These are phyloP conservation scores for Petrophora chlorosata DNA, from an alignment of 2,888 invertebrate genomes.

Conservation along the genomic window DNA sequence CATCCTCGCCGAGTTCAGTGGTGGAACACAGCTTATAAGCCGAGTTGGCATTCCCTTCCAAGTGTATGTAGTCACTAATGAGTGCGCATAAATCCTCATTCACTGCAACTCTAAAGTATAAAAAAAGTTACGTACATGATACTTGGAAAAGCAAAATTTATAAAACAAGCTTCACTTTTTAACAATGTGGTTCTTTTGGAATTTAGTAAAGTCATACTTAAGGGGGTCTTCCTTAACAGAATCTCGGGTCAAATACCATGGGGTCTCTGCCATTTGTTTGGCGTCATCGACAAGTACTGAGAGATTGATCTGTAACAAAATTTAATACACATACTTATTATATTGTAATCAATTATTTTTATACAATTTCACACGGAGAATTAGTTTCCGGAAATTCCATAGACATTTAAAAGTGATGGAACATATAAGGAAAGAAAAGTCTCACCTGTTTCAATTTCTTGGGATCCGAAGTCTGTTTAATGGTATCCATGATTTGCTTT, in stretches of 20 bases:
- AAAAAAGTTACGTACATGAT: no score
- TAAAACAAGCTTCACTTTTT: no score
- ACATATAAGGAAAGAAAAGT: neutral
- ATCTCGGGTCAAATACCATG: slow-evolving; percentile 68
- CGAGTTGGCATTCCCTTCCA: slow-evolving; percentile 61
- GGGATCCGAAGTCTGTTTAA: slow-evolving; percentile 45
- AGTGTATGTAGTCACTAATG: slow-evolving; percentile 66
- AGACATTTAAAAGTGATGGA: neutral
- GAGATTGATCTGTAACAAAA: slow-evolving; percentile 62
- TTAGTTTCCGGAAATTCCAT: no score
- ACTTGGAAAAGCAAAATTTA: no score
- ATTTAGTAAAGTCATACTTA: slow-evolving; percentile 54
- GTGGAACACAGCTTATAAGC: slow-evolving; percentile 59
- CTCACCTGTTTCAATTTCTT: slow-evolving; percentile 59
- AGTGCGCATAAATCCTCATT: slow-evolving; percentile 65
- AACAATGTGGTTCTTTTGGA: neutral
- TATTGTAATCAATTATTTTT: no score
- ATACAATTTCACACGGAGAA: no score
- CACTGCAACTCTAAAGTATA: slow-evolving; percentile 66
- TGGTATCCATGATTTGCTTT: slow-evolving; percentile 48
- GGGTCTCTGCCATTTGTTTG: slow-evolving; percentile 52
- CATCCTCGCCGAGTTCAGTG: slow-evolving; percentile 59
- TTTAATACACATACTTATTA: no score
- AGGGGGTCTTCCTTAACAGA: slow-evolving; percentile 49
- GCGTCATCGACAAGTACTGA: slow-evolving; percentile 59